These are phyloP conservation scores for Drosophila subpulchrella DNA, from an alignment of 1,140 invertebrate species.

Conservation along the genomic window DNA sequence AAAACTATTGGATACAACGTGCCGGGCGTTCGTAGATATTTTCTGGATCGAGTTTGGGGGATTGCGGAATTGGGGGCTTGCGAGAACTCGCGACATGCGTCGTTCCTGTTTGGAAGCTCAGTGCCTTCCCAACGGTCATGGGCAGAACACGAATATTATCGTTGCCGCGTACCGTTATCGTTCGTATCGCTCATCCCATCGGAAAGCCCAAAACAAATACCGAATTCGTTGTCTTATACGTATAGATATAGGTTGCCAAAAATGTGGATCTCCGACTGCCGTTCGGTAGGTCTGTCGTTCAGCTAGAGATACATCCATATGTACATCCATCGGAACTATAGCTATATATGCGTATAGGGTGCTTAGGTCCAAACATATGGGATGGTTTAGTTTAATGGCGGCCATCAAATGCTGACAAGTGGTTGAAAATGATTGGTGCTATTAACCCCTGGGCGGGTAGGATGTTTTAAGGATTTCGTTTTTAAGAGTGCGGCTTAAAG, in stretches of 20 bases:
- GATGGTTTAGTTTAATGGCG: not conserved
- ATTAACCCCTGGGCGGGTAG: slow-evolving; percentile 7
- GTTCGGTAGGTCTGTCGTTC: slow-evolving; percentile 53
- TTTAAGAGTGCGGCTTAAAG: not conserved
- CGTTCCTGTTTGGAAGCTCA: slow-evolving; percentile 46
- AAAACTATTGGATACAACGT: slow-evolving; percentile 63
- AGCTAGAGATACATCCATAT: not conserved
- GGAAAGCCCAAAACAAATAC: slow-evolving; percentile 3
- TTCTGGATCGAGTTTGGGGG: not conserved
- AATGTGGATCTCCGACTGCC: slow-evolving; percentile 70
- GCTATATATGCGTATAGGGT: not conserved
- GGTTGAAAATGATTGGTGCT: slow-evolving; percentile 4
- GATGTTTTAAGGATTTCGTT: not conserved
- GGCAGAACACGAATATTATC: slow-evolving; percentile 59
- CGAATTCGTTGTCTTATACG: not conserved
- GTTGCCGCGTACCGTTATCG: slow-evolving; percentile 46
- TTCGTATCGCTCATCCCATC: slow-evolving; percentile 29
- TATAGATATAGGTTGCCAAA: not conserved
- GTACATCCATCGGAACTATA: not conserved
- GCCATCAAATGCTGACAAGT: slow-evolving; percentile 17
- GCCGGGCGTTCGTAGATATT: not conserved
- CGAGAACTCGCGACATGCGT: slow-evolving; percentile 5
- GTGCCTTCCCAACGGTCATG: slow-evolving; percentile 69
- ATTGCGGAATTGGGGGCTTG: not conserved
- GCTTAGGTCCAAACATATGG: not conserved